These are phyloP conservation scores for Palloptera scutellata DNA, from an alignment of 2,888 invertebrate genomes.

Conservation along the genomic window DNA sequence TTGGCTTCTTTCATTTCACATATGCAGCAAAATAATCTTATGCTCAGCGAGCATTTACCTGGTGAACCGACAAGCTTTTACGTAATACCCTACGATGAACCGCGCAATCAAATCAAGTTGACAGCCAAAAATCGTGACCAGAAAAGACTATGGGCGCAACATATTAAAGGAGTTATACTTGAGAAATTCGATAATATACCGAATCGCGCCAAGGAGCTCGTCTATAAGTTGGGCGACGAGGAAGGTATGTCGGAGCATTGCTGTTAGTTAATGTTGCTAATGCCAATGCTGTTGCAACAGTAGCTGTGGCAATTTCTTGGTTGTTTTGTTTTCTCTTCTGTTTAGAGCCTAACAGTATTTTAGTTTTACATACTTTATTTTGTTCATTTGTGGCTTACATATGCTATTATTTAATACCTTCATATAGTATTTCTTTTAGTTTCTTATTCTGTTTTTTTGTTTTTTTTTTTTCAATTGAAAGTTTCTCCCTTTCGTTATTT, in stretches of 20 bases:
- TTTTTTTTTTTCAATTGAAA: not conserved
- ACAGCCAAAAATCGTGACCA: conserved; percentile 65
- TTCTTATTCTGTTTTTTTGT: not conserved
- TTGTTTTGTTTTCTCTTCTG: conserved; percentile 14
- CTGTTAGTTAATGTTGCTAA: not conserved
- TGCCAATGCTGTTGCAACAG: not conserved
- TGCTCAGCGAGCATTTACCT: conserved; percentile 94
- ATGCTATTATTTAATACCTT: not conserved
- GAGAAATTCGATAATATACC: conserved; percentile 96
- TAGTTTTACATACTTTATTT: not conserved
- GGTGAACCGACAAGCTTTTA: conserved; percentile 95
- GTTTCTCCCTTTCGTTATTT: conserved; percentile 28
- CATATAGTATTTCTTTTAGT: not conserved
- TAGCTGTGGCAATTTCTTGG: no score
- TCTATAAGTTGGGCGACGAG: conserved; percentile 72
- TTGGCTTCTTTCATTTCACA: conserved; percentile 48
- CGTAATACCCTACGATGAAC: conserved; percentile 96
- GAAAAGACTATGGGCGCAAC: conserved; percentile 64
- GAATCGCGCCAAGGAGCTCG: conserved; percentile 90
- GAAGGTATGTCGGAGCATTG: conserved; percentile 63
- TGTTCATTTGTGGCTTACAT: not conserved
- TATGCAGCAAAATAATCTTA: conserved; percentile 91
- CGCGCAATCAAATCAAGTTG: conserved; percentile 84
- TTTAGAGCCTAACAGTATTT: conserved; percentile 10
- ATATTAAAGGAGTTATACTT: conserved; percentile 79